Percentiles rank a stretch among this genome's conserved stretches.
phyloP scores from a whole-genome alignment of 2,888 invertebrate genomes.

The Lampropteryx suffumata region DNA sequence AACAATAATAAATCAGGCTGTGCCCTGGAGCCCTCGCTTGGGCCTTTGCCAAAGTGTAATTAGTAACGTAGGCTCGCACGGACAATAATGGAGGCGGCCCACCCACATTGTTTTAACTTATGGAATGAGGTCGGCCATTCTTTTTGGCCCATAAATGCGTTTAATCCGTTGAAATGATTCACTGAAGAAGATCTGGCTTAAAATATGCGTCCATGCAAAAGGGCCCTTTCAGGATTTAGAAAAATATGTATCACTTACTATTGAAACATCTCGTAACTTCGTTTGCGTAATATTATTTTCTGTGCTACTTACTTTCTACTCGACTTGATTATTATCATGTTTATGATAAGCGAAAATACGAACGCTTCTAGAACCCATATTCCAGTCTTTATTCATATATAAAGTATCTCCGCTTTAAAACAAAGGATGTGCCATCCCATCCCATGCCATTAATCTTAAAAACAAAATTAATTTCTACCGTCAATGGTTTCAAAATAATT shows the following conservation, averaged over 20 bases:
- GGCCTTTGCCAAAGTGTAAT: conserved; percentile 74
- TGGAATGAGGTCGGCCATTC: conserved; percentile 54
- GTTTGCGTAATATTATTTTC: no score
- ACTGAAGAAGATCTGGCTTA: not conserved
- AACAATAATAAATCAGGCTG: conserved; percentile 73
- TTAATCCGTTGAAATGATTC: conserved; percentile 14
- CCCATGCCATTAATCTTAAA: conserved; percentile 12
- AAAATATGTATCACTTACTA: no score
- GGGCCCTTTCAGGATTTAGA: not conserved
- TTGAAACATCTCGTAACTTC: no score
- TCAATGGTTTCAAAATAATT: conserved; percentile 34
- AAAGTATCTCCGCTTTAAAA: not conserved
- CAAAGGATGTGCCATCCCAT: conserved; percentile 8
- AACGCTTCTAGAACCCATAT: not conserved
- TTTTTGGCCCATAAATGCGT: conserved; percentile 31
- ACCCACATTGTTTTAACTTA: conserved; percentile 65
- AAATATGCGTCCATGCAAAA: not conserved
- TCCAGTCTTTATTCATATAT: not conserved
- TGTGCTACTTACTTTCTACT: no score
- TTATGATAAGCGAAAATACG: not conserved
- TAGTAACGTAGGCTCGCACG: conserved; percentile 64
- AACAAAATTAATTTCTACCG: conserved; percentile 23
- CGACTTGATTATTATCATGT: no score
- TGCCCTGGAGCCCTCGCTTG: conserved; percentile 60
- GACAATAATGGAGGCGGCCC: conserved; percentile 63